A percentile compares a stretch with the other conserved stretches of the same genome.
phyloP scores from a whole-genome alignment of 2,113 vertebrate genomes.

The Dolichallabes microphthalmus region DNA sequence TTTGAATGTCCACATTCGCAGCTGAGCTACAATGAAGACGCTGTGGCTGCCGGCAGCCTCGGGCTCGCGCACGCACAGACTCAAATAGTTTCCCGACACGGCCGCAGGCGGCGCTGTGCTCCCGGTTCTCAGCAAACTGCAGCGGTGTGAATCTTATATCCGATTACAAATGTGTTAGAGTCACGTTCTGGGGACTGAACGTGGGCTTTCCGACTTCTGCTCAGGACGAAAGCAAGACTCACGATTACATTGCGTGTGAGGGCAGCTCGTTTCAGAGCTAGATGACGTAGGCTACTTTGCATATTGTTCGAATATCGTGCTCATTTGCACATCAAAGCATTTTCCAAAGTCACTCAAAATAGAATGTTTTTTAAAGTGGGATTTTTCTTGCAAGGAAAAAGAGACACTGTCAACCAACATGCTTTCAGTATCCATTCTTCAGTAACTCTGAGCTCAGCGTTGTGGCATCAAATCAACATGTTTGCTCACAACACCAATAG shows the following conservation, averaged over 20 bases:
- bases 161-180: neutral
- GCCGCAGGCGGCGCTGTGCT: slow-evolving; percentile 55
- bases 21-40: slow-evolving; percentile 49
- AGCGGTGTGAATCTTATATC: neutral
- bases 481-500: neutral
- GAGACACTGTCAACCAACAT: neutral
- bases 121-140: neutral
- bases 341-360: neutral
- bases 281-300: neutral
- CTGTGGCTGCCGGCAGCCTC: slow-evolving; percentile 62
- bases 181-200: neutral
- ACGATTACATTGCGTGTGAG: neutral
- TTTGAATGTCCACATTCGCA: slow-evolving; percentile 59
- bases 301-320: neutral
- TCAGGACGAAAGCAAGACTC: neutral
- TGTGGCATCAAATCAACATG: neutral
- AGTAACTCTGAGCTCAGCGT: neutral
- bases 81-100: slow-evolving; percentile 62
- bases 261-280: neutral
- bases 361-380: too few species aligned
- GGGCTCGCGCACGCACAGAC: slow-evolving; percentile 65
- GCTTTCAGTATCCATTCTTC: neutral
- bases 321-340: neutral
- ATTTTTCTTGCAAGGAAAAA: neutral
- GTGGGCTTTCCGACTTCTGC: neutral